These are phyloP conservation scores for Trochalopteron elliotii DNA, from an alignment of 2,113 vertebrate species.

Conservation along the genomic window DNA sequence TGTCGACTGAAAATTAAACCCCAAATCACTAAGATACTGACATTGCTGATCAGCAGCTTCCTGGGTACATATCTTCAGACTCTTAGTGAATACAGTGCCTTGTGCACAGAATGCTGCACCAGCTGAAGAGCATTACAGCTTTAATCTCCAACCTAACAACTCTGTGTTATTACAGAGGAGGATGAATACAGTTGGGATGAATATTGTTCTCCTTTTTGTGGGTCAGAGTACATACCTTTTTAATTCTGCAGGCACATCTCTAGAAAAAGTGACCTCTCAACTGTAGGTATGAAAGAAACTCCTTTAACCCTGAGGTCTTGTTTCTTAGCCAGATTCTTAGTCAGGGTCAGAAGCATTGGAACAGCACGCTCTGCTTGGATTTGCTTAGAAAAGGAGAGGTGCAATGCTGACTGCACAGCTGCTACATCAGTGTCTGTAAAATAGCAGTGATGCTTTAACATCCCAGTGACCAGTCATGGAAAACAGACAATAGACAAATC, in stretches of 20 bases:
- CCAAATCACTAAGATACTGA: neutral
- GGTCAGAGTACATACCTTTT: neutral
- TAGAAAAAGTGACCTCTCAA: neutral
- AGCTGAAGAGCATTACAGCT: neutral
- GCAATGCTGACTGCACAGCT: neutral
- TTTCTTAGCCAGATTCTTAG: neutral
- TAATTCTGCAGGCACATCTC: neutral
- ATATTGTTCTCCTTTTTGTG: neutral
- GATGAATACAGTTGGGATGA: neutral
- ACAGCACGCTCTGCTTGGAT: neutral
- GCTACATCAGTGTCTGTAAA: neutral
- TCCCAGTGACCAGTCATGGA: neutral
- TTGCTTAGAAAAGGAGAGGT: neutral
- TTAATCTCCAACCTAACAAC: neutral
- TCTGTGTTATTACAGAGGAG: neutral
- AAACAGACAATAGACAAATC: neutral
- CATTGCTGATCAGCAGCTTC: neutral
- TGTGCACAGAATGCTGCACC: neutral
- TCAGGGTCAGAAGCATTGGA: neutral
- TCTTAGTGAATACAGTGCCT: neutral
- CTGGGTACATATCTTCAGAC: neutral
- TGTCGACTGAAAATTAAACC: neutral
- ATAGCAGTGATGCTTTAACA: neutral
- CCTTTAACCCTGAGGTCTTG: neutral
- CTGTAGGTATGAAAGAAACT: neutral